Conservation (phyloP, 2,113 vertebrate genomes). For the Mobula hypostoma region DNA sequence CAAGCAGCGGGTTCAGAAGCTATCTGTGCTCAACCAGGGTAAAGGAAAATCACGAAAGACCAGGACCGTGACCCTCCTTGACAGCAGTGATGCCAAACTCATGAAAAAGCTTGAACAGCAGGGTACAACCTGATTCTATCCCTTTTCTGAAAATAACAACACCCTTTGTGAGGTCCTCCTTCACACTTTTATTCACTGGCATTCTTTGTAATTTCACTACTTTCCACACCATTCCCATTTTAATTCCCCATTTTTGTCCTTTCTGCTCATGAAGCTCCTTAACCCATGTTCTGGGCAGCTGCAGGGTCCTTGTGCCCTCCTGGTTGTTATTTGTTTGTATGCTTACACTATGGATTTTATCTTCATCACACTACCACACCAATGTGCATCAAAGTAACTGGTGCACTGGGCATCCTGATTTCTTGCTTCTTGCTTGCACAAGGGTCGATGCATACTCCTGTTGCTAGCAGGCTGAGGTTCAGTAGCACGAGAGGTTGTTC, state of each 20-base stretch:
- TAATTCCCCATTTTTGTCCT: not conserved
- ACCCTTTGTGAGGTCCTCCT: not conserved
- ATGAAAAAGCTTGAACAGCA: constrained; percentile 76
- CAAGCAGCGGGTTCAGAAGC: constrained; percentile 60
- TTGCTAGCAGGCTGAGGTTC: not conserved
- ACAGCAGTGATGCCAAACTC: constrained; percentile 75
- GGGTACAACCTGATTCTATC: constrained; percentile 55
- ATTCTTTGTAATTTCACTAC: not conserved
- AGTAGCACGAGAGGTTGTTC: not conserved
- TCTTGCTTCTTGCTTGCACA: not conserved
- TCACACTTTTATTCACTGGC: not conserved
- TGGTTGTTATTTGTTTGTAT: not conserved
- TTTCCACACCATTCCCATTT: not conserved
- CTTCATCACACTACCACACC: not conserved
- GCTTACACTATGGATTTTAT: too few relatives aligned
- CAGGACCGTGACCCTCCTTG: constrained; percentile 74
- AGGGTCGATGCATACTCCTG: not conserved
- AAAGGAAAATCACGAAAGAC: constrained; percentile 83
- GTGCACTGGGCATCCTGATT: not conserved
- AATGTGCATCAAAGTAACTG: not conserved
- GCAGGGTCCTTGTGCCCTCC: not conserved
- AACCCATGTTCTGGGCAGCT: not conserved
- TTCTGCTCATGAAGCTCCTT: not conserved
- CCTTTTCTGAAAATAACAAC: not conserved
- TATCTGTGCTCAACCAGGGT: constrained; percentile 54